These are phyloP conservation scores for Montipora capitata DNA, from an alignment of 92 coral and sea anemone genomes.

Conservation along the genomic window DNA sequence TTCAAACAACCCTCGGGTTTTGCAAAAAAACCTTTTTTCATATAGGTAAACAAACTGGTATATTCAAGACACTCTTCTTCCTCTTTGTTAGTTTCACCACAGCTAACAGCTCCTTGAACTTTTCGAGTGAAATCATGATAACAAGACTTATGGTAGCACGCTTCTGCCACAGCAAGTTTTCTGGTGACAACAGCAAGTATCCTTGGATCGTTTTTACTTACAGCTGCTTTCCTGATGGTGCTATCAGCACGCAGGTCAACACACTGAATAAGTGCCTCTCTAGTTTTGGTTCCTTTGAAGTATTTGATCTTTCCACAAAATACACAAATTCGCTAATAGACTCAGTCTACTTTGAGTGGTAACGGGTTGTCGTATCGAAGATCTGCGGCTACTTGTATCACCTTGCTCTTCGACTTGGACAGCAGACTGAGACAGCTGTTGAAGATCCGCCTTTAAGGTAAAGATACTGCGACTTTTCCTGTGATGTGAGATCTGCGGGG, in stretches of 20 bases:
- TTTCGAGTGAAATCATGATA: slow-evolving; percentile 71
- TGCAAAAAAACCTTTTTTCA: slow-evolving; percentile 32
- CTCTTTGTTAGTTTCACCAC: slow-evolving; percentile 34
- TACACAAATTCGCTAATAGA: slow-evolving; percentile 10
- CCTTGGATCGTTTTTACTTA: slow-evolving; percentile 55
- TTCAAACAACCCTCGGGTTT: slow-evolving; percentile 49
- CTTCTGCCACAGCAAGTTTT: slow-evolving; percentile 80
- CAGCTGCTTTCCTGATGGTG: slow-evolving; percentile 51
- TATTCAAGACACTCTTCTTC: slow-evolving; percentile 36
- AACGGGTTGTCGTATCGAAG: slow-evolving; percentile 38
- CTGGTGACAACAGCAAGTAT: slow-evolving; percentile 66
- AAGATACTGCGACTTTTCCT: slow-evolving; percentile 20
- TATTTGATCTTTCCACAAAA: slow-evolving; percentile 69
- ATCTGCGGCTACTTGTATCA: slow-evolving; percentile 65
- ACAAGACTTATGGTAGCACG: slow-evolving; percentile 78
- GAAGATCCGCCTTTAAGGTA: slow-evolving; percentile 27
- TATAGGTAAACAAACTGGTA: slow-evolving; percentile 33
- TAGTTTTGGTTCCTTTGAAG: slow-evolving; percentile 38
- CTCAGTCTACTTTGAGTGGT: slow-evolving; percentile 37
- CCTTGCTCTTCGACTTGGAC: slow-evolving; percentile 22
- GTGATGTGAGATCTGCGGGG: too few relatives aligned
- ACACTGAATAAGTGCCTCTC: slow-evolving; percentile 54
- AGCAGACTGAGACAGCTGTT: too few relatives aligned
- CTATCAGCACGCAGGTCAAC: slow-evolving; percentile 53
- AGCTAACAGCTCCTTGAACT: slow-evolving; percentile 29